phyloP scores from a whole-genome alignment of 2,888 invertebrate genomes.

The Eupithecia inturbata region DNA sequence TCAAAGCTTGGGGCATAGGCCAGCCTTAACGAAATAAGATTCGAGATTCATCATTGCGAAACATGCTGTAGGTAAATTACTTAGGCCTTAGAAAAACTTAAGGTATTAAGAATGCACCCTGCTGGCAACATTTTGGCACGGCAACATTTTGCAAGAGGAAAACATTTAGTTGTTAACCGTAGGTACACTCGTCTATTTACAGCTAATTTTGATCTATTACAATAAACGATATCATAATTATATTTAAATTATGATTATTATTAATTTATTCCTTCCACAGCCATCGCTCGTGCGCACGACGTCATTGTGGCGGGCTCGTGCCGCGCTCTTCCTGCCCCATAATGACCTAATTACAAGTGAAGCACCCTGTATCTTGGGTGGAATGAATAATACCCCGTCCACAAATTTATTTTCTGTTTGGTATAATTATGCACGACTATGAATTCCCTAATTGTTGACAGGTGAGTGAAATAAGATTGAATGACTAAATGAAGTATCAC shows the following conservation, averaged over 20 bases:
- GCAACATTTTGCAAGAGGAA: background rate
- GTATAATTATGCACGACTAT: too few species aligned
- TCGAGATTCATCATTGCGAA: too few species aligned
- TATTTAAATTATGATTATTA: background rate
- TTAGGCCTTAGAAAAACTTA: too few species aligned
- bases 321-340: slow-evolving; percentile 29
- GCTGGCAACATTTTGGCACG: too few species aligned
- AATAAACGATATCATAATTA: background rate
- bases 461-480: too few species aligned
- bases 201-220: background rate
- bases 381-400: slow-evolving; percentile 10
- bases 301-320: slow-evolving; percentile 34
- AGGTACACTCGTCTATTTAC: background rate
- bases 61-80: too few species aligned
- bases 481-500: too few species aligned
- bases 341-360: slow-evolving; percentile 33
- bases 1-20: too few species aligned
- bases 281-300: slow-evolving; percentile 30
- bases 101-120: too few species aligned
- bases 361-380: slow-evolving; percentile 22
- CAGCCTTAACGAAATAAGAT: too few species aligned
- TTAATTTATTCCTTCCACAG: slow-evolving; percentile 36
- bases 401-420: too few species aligned
- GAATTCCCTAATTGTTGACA: too few species aligned
- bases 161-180: background rate